A percentile compares a stretch with the other conserved stretches of the same genome.
These are phyloP conservation scores for Agrilus cyanescens DNA, from an alignment of 2,888 invertebrate genomes.

Conservation along the genomic window DNA sequence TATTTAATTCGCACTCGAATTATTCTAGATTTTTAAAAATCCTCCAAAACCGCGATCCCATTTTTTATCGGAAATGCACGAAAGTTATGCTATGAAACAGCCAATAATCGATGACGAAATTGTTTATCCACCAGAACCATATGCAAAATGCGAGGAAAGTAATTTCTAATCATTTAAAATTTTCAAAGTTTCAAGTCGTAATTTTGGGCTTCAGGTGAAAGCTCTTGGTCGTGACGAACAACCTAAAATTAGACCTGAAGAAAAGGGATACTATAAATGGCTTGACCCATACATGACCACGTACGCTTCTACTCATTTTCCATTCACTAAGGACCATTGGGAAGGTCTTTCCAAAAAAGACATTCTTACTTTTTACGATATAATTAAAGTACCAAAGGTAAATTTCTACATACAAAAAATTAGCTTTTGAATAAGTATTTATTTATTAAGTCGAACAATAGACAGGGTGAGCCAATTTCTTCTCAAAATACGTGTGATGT, in stretches of 20 bases:
- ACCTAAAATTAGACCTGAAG: constrained; percentile 28
- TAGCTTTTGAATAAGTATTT: too few relatives aligned
- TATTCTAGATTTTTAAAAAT: constrained; percentile 22
- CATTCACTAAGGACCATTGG: constrained; percentile 25
- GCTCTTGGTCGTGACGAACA: constrained; percentile 31
- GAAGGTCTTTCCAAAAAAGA: constrained; percentile 29
- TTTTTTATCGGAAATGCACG: constrained; percentile 25
- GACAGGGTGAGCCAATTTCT: not conserved
- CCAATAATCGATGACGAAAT: constrained; percentile 11
- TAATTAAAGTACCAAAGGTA: constrained; percentile 24
- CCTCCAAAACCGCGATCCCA: constrained; percentile 22
- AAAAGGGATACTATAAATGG: constrained; percentile 29
- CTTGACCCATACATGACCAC: constrained; percentile 35
- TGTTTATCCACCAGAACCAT: constrained; percentile 21
- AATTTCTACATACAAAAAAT: constrained; percentile 1
- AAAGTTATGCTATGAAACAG: constrained; percentile 19
- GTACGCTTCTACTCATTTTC: constrained; percentile 25
- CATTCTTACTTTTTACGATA: constrained; percentile 32
- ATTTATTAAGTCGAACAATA: too few relatives aligned
- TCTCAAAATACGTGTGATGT: not conserved
- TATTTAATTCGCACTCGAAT: not conserved
- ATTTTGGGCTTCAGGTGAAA: constrained; percentile 19
- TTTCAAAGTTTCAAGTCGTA: not conserved
- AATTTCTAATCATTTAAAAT: not conserved
- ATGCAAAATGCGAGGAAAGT: constrained; percentile 23